phyloP scores from a whole-genome alignment of 2,888 invertebrate species.

The Spodoptera exigua region DNA sequence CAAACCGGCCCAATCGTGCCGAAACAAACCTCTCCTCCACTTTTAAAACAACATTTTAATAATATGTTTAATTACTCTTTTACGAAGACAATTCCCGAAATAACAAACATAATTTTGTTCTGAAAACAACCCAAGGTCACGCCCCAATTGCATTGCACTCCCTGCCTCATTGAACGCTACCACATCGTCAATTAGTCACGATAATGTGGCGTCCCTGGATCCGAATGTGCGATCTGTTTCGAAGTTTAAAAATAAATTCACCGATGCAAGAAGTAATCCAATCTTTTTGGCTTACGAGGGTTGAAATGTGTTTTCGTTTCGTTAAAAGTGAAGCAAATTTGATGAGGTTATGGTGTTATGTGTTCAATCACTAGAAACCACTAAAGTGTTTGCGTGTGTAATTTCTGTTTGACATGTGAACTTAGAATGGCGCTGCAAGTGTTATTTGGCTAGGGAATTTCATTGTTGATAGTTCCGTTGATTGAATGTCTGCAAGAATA shows the following conservation, averaged over 20 bases:
- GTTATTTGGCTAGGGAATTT: no score
- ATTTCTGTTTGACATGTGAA: no score
- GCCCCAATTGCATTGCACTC: conserved; percentile 31
- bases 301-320: background rate
- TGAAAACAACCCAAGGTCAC: conserved; percentile 24
- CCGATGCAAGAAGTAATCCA: conserved; percentile 1
- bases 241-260: conserved; percentile 25
- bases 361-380: no score
- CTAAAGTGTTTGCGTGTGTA: no score
- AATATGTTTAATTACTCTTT: background rate
- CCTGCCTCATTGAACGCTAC: conserved; percentile 44
- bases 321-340: background rate
- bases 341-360: background rate
- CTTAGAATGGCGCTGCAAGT: no score
- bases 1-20: no score
- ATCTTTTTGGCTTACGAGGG: no score
- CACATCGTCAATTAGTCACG: conserved; percentile 46
- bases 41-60: no score
- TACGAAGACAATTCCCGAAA: background rate
- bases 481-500: no score
- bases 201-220: conserved; percentile 36
- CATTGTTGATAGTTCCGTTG: no score
- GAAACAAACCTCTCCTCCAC: no score
- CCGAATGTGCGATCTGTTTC: conserved; percentile 2
- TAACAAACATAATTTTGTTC: conserved; percentile 2